phyloP scores from a whole-genome alignment of 2,888 invertebrate species.

The Eupithecia subfuscata region DNA sequence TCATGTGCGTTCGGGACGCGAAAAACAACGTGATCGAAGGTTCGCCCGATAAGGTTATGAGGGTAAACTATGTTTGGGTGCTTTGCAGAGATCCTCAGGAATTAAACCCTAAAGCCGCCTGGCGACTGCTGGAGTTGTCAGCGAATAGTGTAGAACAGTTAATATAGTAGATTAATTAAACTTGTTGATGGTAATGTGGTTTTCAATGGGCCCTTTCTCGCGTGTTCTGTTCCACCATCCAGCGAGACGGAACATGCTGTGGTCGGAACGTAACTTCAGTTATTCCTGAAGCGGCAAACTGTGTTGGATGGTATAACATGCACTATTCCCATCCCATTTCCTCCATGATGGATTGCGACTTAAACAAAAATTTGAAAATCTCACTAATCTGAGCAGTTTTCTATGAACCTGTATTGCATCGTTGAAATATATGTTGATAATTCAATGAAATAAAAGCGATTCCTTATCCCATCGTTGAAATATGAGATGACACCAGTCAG shows the following conservation, averaged over 20 bases:
- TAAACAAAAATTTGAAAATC: slow-evolving; percentile 1
- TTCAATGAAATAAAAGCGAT: slow-evolving; percentile 1
- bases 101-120: slow-evolving; percentile 96
- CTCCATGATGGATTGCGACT: slow-evolving; percentile 4
- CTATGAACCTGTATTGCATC: neutral
- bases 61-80: slow-evolving; percentile 99
- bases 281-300: neutral
- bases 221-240: slow-evolving; percentile 16
- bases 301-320: neutral
- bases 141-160: slow-evolving; percentile 94
- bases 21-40: slow-evolving; percentile 95
- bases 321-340: neutral
- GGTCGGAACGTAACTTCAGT: neutral
- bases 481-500: slow-evolving; percentile 6
- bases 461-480: slow-evolving; percentile 16
- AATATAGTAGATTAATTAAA: slow-evolving; percentile 82
- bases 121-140: slow-evolving; percentile 96
- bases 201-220: slow-evolving; percentile 55
- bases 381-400: neutral
- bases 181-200: slow-evolving; percentile 61
- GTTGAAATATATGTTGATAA: slow-evolving; percentile 11
- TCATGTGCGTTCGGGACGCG: slow-evolving; percentile 94
- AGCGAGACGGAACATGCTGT: neutral
- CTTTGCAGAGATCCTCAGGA: slow-evolving; percentile 97
- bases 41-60: slow-evolving; percentile 96